Base-by-base conservation (phyloP, 35 echinoderm and acorn worm species). In the Holothuria glaberrima region DNA sequence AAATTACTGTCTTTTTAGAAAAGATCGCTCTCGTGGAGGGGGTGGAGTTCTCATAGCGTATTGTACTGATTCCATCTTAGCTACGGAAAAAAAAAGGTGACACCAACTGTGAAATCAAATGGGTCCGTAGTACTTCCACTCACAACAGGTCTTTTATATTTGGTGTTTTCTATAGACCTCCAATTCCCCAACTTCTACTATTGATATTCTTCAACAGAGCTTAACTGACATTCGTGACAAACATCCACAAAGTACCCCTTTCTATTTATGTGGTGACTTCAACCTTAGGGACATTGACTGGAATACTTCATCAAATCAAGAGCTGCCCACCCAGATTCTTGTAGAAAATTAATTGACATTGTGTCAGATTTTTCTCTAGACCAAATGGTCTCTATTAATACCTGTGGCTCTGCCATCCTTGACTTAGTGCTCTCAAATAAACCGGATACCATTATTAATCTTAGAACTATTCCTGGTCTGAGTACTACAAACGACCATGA, bases 101-200 rank as follows among this genome's bases (percentile, higher is more conserved):
- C 14, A 24, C 66, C 19, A 69, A 9, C 1, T 69, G 66, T 33
- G 66, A 69, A 69, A 69, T 69, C 22, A 69, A 24, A 33, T 69
- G 66, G 66, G 31, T 69, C 31, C 66, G 31, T 33, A 69, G 9
- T 33, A 29, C 22, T 9, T 4, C 66, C 31, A 69, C 7, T 25
- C 14, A 69, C 14, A 25, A 6, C 31, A 6, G 31, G 31, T 69
- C 66, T 69, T 3, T 69, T 33, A 69, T 69, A 6, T 69, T 69
- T 9, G 22, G 66, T 17, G 66, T 21, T 33, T 69, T 69, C 31
- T 69, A 69, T 33, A 69, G 66, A 69, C 66, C 66, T 33, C 66
- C 66, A 69, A 69, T 33, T 69, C 66, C 66, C 66, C 66, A 33
- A 69, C 66, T 69, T 69, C 66, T 29, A 69, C 66, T 69, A 9